Evolutionary conservation across 2,888 invertebrate species (phyloP), one percentile per base, ranked within the genome.

Genomic region (Oithona nana): DNA sequence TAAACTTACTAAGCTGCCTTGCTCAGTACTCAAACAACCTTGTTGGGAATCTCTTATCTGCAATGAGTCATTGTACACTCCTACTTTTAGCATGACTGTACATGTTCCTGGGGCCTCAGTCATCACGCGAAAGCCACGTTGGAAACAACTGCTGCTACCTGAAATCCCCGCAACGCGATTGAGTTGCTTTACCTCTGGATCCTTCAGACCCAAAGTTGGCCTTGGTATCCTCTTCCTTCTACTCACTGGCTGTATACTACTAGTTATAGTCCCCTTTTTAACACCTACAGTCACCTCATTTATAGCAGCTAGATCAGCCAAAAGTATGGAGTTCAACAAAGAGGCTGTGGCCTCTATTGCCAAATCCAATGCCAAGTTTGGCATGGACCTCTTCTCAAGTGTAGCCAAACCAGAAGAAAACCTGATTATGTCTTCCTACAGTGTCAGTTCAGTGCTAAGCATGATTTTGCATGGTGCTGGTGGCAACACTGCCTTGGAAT

Each of bases 381-480:
- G 50, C 26, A n/a, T 28, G n/a, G 20, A 22, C 24, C 13, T 49
- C 24, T 54, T 24, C 48, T 22, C 22, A 28, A n/a, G 49, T 16
- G 20, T 59, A 11, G 28, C 28, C 16, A 20, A 13, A 28, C 16
- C 49, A 26, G 59, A 50, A 16, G 28, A 59, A 28, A 59, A 59
- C 50, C 6, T 49, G 49, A 28, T 59, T 20, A 48, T 59, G 39
- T 50, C 50, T 16, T 22, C 28, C 20, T 59, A 49, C 49, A 59
- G 59, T 50, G 59, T 50, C 28, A n/a, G 22, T 3, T 22, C 48
- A 22, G 59, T 59, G 39, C 26, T 59, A 26, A 22, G 50, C 49
- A 59, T 59, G 59, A 29, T 29, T n/a, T 24, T 39, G 4, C 49
- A 28, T 24, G 59, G 59, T 20, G 59, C 59, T 24, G 4, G 26